Conservation (phyloP, 2,888 invertebrate species). For the Tricholauxania praeusta region DNA sequence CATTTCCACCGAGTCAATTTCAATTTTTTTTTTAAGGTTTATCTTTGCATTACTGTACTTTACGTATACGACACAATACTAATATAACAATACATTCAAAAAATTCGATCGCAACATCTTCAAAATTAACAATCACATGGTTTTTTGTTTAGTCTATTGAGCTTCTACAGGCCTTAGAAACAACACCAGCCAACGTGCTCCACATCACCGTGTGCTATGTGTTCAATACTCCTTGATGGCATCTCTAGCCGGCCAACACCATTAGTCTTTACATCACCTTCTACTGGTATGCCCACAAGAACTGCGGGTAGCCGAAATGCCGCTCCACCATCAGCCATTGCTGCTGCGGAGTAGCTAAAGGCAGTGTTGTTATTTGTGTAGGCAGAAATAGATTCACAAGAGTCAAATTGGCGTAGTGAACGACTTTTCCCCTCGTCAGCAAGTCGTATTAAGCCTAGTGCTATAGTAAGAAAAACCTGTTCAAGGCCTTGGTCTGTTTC, state of each 20-base stretch:
- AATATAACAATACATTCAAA: too few species aligned
- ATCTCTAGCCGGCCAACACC: conserved; percentile 75
- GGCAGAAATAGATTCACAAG: conserved; percentile 68
- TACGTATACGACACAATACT: too few species aligned
- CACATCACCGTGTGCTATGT: conserved; percentile 77
- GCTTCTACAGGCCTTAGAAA: conserved; percentile 60
- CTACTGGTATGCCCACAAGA: conserved; percentile 68
- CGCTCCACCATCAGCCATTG: conserved; percentile 50
- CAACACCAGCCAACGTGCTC: conserved; percentile 75
- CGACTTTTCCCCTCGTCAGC: conserved; percentile 70
- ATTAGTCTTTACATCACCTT: conserved; percentile 71
- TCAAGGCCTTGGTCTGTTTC: conserved; percentile 82
- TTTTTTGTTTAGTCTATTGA: background rate
- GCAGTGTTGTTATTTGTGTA: conserved; percentile 61
- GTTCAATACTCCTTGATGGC: conserved; percentile 74
- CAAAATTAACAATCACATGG: background rate
- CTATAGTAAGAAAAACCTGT: conserved; percentile 78
- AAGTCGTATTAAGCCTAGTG: conserved; percentile 73
- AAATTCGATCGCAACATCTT: too few species aligned
- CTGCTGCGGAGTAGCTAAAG: conserved; percentile 55
- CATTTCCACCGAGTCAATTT: too few species aligned
- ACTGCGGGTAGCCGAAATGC: conserved; percentile 63
- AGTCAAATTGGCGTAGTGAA: conserved; percentile 74
- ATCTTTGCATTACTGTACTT: too few species aligned
- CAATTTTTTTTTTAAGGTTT: too few species aligned